phyloP scores from a whole-genome alignment of 2,797 vertebrate species.

The Eulemur mongoz region DNA sequence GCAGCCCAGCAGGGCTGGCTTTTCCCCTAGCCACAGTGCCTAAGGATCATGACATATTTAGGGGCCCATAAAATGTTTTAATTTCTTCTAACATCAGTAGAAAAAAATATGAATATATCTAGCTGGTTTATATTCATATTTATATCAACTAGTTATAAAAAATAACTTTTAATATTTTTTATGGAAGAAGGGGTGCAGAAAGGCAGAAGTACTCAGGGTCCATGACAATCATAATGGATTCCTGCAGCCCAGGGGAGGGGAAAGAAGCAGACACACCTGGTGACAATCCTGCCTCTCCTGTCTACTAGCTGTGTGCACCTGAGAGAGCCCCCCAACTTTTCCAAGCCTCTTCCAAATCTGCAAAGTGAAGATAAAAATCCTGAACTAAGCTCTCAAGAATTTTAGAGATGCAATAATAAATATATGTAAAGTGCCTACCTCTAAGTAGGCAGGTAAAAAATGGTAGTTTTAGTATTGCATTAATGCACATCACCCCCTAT shows the following conservation, averaged over 20 bases:
- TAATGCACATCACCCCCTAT: not conserved
- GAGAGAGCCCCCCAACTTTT: not conserved
- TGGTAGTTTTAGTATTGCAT: not conserved
- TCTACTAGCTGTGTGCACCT: not conserved
- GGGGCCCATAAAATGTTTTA: not conserved
- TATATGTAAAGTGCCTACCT: not conserved
- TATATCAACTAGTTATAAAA: not conserved
- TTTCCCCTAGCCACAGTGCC: too few relatives aligned
- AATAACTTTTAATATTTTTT: not conserved
- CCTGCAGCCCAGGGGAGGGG: not conserved
- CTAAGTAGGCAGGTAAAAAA: not conserved
- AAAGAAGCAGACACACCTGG: not conserved
- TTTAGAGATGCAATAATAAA: not conserved
- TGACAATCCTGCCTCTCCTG: fast-evolving
- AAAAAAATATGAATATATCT: not conserved
- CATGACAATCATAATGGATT: fast-evolving
- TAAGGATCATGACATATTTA: not conserved
- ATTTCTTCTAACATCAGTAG: conserved; percentile 38
- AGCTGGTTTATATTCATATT: not conserved
- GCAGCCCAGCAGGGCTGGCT: not conserved
- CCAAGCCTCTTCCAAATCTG: not conserved
- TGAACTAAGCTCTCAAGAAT: not conserved
- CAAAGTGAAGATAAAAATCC: not conserved
- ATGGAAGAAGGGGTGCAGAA: not conserved
- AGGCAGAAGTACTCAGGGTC: not conserved